Evolutionary conservation across 64 coral and sea anemone species (phyloP).

Genomic region (Platygyra sinensis): DNA sequence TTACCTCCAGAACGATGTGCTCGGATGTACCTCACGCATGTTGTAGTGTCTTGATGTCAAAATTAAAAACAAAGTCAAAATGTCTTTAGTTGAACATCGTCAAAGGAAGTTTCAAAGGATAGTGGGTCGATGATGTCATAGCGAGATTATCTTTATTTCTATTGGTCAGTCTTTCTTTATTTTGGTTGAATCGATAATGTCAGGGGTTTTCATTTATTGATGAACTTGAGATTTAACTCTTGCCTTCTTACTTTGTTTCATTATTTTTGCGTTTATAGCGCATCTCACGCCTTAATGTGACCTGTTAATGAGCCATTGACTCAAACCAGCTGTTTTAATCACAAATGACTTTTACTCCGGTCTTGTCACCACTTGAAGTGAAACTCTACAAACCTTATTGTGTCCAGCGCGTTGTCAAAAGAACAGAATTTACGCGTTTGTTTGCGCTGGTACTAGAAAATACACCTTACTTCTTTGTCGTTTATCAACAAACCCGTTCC

Average conservation of each 20-base stretch:
- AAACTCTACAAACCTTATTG: neutral
- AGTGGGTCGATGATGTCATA: neutral
- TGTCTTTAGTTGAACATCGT: neutral
- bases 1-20: neutral
- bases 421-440: neutral
- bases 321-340: neutral
- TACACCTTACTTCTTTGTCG: neutral
- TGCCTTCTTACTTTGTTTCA: neutral
- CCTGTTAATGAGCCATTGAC: constrained; percentile 2
- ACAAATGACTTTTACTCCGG: neutral
- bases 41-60: neutral
- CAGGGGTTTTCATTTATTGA: neutral
- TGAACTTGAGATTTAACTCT: neutral
- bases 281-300: constrained; percentile 11
- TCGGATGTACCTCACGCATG: neutral
- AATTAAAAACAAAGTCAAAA: neutral
- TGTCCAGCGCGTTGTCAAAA: neutral
- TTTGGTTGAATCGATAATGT: neutral
- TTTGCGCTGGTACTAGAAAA: neutral
- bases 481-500: neutral
- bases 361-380: neutral
- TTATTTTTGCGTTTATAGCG: constrained; percentile 5
- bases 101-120: neutral
- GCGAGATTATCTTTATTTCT: neutral
- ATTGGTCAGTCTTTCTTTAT: neutral